Evolutionary conservation across 2,888 invertebrate genomes (phyloP), one percentile per base, ranked within the genome.

Genomic region (Antheraea yamamai): DNA sequence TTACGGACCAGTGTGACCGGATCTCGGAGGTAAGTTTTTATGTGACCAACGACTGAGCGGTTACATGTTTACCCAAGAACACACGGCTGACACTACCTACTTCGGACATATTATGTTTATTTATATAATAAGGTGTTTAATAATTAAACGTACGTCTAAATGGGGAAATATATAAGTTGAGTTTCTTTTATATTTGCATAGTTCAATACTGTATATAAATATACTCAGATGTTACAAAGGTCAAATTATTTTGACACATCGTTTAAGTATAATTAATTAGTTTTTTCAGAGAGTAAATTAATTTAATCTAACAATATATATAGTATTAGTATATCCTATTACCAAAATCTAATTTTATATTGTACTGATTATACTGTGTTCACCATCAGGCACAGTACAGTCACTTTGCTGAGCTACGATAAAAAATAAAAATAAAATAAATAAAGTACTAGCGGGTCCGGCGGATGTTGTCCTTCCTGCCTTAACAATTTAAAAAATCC

Each of bases 1-100:
- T 91, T 85, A 82, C 88, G 80, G 89, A 93, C 92, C 91, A 88
- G 94, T 89, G 89, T 77, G 92, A 94, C 94, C 94, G 94, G 94
- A 90, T 94, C 90, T 89, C 81, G 77, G 85, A 90, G 89, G 89
- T 90, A 84, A 87, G 88, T 92, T 93, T 94, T 94, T 92, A 91
- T 92, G 88, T 89, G 91, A 88, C 91, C 89, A 89, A 84, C 88
- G 86, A 83, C 85, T 84, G 83, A 84, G 86, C 87, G 87, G 84
- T 85, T 88, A 89, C 89, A 88, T 92, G 90, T 93, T 92, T 92
- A 92, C 92, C 83, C 86, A 91, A 92, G 87, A 88, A 86, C 77
- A 84, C 80, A 84, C 75, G 80, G 77, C 76, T 81, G 78, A 78
- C 80, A 80, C 79, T 77, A 77, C 75, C 75, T 74, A 74, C 79